These are phyloP conservation scores for Falcaria lacertinaria DNA, from an alignment of 2,888 invertebrate species.

Conservation along the genomic window DNA sequence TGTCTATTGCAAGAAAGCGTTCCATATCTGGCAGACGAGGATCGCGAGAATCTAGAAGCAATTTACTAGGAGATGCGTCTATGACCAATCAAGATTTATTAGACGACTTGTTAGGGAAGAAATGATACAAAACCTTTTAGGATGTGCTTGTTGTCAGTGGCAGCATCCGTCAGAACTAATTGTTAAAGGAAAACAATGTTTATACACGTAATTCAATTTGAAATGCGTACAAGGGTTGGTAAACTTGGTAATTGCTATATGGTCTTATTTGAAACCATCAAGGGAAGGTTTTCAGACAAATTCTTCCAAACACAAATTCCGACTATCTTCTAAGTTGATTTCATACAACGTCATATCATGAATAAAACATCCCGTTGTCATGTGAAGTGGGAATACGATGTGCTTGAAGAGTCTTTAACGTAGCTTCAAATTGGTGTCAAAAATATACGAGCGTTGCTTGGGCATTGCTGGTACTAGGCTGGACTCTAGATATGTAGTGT, in stretches of 20 bases:
- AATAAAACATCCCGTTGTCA: too few species aligned
- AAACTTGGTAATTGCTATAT: slow-evolving; percentile 12
- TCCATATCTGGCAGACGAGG: slow-evolving; percentile 48
- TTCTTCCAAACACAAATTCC: too few species aligned
- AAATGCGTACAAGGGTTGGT: slow-evolving; percentile 3
- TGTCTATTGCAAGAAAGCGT: slow-evolving; percentile 44
- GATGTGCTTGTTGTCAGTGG: neutral
- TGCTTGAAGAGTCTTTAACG: too few species aligned
- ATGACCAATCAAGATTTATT: slow-evolving; percentile 67
- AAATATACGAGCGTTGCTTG: too few species aligned
- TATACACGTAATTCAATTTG: slow-evolving; percentile 3
- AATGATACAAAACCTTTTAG: slow-evolving; percentile 48
- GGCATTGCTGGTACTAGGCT: too few species aligned
- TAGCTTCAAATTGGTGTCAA: too few species aligned
- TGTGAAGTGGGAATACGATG: too few species aligned
- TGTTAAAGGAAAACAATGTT: neutral
- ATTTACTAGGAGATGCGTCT: slow-evolving; percentile 53
- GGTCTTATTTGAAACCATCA: slow-evolving; percentile 14
- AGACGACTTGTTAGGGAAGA: slow-evolving; percentile 65
- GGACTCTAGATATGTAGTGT: too few species aligned
- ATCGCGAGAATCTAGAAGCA: slow-evolving; percentile 40
- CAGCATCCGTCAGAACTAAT: neutral
- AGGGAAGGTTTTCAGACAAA: too few species aligned
- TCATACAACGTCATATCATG: too few species aligned
- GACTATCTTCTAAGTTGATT: too few species aligned